Evolutionary conservation across 2,888 invertebrate species (phyloP).

Genomic region (Pseudococcus viburni): DNA sequence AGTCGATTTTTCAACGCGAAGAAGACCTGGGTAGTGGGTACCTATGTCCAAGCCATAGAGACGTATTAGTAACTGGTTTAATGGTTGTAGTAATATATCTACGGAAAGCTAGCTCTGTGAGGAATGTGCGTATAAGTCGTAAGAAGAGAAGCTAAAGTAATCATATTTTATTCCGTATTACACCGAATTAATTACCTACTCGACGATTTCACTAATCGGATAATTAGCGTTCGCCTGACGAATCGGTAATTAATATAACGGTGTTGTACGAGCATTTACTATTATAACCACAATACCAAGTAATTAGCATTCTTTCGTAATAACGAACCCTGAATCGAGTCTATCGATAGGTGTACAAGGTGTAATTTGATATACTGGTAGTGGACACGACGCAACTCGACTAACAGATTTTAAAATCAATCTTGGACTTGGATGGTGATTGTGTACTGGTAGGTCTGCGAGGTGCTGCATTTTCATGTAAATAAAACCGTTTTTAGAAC

Average conservation of each 20-base stretch:
- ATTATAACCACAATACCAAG: slow-evolving; percentile 19
- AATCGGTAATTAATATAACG: slow-evolving; percentile 56
- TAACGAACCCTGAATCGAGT: not conserved
- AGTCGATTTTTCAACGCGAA: slow-evolving; percentile 40
- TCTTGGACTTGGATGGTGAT: not conserved
- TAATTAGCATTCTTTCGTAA: slow-evolving; percentile 57
- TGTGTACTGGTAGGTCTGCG: not conserved
- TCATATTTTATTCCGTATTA: slow-evolving; percentile 44
- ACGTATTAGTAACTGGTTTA: slow-evolving; percentile 40
- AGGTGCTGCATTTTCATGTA: not conserved
- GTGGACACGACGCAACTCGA: not conserved
- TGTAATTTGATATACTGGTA: not conserved
- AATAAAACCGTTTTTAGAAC: not conserved
- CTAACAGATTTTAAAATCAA: not conserved
- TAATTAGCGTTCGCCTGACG: slow-evolving; percentile 49
- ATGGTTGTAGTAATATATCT: not conserved
- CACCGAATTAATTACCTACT: slow-evolving; percentile 39
- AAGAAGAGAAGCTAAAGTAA: not conserved
- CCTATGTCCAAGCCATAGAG: not conserved
- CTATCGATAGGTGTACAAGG: slow-evolving; percentile 19
- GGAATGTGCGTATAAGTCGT: not conserved
- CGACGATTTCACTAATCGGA: slow-evolving; percentile 50
- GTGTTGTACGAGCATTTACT: slow-evolving; percentile 30
- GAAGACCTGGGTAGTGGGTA: not conserved
- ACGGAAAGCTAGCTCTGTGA: not conserved